These are phyloP conservation scores for Oreochromis niloticus DNA, from an alignment of 2,113 vertebrate genomes.

Conservation along the genomic window DNA sequence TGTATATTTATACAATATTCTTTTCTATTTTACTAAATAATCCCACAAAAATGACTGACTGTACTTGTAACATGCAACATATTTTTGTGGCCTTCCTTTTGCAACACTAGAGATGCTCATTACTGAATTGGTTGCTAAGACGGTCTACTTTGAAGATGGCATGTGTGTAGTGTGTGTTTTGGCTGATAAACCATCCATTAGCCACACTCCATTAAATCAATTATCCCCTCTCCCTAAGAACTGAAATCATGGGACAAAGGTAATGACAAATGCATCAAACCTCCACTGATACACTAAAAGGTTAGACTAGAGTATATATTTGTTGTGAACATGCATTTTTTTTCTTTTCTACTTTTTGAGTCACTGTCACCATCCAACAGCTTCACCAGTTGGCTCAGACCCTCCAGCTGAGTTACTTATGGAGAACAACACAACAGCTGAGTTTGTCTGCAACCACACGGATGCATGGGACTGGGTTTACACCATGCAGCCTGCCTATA, in stretches of 20 bases:
- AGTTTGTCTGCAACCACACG: neutral
- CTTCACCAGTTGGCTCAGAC: neutral
- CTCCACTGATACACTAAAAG: constrained; percentile 14
- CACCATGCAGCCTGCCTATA: constrained; percentile 73
- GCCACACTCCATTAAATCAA: constrained; percentile 13
- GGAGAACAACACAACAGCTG: neutral
- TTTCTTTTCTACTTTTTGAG: neutral
- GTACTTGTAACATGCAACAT: neutral
- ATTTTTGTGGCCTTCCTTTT: neutral
- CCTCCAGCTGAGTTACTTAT: neutral
- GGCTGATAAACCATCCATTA: constrained; percentile 12
- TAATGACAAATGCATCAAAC: neutral
- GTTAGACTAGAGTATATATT: neutral
- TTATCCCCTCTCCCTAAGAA: neutral
- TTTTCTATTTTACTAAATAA: neutral
- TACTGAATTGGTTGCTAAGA: constrained; percentile 20
- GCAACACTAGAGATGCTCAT: neutral
- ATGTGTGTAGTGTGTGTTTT: neutral
- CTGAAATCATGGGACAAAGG: neutral
- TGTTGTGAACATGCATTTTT: neutral
- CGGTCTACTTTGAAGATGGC: neutral
- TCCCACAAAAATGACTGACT: neutral
- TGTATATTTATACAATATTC: neutral
- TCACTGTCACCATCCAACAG: neutral
- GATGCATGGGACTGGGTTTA: constrained; percentile 64